Conservation (phyloP, 2,888 invertebrate genomes). For the Brenthis hecate region DNA sequence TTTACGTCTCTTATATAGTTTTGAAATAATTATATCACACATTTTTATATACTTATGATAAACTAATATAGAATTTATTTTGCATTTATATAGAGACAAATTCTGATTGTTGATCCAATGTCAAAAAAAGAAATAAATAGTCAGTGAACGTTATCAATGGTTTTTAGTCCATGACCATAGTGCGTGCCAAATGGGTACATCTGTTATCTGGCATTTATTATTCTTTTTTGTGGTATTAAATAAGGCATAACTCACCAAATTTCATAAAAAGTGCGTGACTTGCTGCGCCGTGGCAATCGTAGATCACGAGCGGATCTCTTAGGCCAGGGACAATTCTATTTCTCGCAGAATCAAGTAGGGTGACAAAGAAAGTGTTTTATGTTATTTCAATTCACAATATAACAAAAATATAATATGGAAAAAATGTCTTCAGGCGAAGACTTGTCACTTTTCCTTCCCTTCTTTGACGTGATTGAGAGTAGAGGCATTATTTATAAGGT, state of each 20-base stretch:
- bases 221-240: conserved; percentile 61
- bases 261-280: conserved; percentile 68
- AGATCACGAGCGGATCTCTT: conserved; percentile 65
- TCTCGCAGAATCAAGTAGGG: conserved; percentile 59
- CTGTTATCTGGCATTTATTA: conserved; percentile 44
- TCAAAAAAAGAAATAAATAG: too few species aligned
- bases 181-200: conserved; percentile 18
- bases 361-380: conserved; percentile 39
- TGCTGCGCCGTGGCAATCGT: conserved; percentile 52
- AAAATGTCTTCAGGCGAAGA: too few species aligned
- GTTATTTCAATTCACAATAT: too few species aligned
- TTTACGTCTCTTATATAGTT: neutral
- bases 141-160: too few species aligned
- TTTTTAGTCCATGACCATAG: conserved; percentile 6
- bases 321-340: conserved; percentile 52
- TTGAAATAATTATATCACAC: neutral
- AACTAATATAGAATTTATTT: neutral
- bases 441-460: too few species aligned
- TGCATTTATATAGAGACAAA: too few species aligned
- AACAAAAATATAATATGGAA: too few species aligned
- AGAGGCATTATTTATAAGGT: too few species aligned
- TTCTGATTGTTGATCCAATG: too few species aligned
- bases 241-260: conserved; percentile 73
- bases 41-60: neutral
- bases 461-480: too few species aligned